Conservation (phyloP, 2,113 vertebrate genomes). For the Puntigrus tetrazona region DNA sequence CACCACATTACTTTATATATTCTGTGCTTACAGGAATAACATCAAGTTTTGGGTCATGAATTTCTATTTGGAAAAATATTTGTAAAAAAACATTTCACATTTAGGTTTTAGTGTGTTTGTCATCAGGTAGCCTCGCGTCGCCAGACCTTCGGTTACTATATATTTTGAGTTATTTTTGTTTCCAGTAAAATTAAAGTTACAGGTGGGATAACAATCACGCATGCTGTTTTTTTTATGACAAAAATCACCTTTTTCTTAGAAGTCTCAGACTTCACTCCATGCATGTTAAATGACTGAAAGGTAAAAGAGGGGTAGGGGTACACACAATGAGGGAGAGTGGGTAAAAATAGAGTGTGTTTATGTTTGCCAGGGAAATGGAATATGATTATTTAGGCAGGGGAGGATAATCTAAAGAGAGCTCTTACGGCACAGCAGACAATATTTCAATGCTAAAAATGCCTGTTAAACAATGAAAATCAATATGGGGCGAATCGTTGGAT, state of each 20-base stretch:
- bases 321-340: conserved; percentile 19
- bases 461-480: conserved; percentile 40
- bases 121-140: neutral
- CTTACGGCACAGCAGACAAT: conserved; percentile 39
- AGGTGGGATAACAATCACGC: too few species aligned
- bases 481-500: neutral
- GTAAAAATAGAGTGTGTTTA: conserved; percentile 50
- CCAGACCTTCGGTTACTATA: too few species aligned
- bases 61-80: neutral
- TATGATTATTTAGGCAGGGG: conserved; percentile 23
- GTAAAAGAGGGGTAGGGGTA: neutral
- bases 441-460: conserved; percentile 29
- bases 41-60: neutral
- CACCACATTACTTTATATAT: neutral
- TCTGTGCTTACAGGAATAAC: neutral
- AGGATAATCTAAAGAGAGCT: conserved; percentile 23
- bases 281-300: neutral
- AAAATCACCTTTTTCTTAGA: neutral
- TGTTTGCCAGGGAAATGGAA: conserved; percentile 29
- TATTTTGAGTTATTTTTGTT: too few species aligned
- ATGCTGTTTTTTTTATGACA: neutral
- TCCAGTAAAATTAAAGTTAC: too few species aligned
- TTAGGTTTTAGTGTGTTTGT: neutral
- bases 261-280: neutral
- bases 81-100: neutral